Evolutionary conservation across 2,888 invertebrate genomes (phyloP).

Genomic region (Taenaris catops): DNA sequence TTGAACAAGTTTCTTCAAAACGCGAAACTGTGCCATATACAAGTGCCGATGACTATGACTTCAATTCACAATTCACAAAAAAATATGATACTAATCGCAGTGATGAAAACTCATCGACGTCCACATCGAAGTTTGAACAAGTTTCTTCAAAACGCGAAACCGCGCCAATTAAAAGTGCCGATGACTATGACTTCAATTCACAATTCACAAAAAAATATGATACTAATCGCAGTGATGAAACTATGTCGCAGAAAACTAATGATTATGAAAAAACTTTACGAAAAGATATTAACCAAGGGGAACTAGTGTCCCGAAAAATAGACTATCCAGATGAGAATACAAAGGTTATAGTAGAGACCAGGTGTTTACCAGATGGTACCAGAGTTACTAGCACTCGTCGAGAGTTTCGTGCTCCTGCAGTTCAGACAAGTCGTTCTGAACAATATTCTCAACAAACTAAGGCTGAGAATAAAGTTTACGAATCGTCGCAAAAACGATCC

Average conservation of each 20-base stretch:
- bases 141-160: conserved; percentile 52
- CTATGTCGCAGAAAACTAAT: conserved; percentile 34
- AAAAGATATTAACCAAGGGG: conserved; percentile 50
- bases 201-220: conserved; percentile 30
- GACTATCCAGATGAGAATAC: conserved; percentile 84
- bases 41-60: conserved; percentile 44
- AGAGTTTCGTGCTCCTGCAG: conserved; percentile 73
- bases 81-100: conserved; percentile 43
- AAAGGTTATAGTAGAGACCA: conserved; percentile 83
- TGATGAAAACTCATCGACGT: conserved; percentile 50
- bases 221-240: conserved; percentile 43
- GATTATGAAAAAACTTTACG: conserved; percentile 39
- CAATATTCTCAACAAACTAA: conserved; percentile 43
- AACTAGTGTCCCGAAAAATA: conserved; percentile 77
- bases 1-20: conserved; percentile 53
- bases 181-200: conserved; percentile 41
- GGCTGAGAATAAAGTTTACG: conserved; percentile 45
- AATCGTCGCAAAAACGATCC: conserved; percentile 41
- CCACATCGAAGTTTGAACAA: conserved; percentile 55
- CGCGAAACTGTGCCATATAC: conserved; percentile 55
- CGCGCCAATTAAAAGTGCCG: conserved; percentile 49
- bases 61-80: conserved; percentile 30
- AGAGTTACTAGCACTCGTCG: conserved; percentile 84
- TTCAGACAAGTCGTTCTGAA: conserved; percentile 51
- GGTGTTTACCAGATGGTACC: conserved; percentile 83